Base-by-base conservation (phyloP, 1,140 invertebrate genomes). In the Cotesia chilonis region DNA sequence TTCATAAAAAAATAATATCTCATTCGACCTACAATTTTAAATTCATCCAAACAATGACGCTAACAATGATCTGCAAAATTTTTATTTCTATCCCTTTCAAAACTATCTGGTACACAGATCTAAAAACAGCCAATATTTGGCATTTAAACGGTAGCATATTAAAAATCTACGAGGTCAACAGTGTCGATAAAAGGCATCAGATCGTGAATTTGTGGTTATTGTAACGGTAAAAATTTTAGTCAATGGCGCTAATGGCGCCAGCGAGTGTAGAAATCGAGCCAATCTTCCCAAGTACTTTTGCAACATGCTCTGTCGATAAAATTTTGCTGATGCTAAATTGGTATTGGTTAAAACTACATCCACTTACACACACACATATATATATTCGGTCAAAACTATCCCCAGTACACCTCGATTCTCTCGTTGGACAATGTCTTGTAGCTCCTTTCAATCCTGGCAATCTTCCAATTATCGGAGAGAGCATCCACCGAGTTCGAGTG, bases 381-480 rank as follows among this genome's bases (percentile, higher is more conserved):
- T 28, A 28, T 60, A 37, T 37, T 63, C 41, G 7, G 37, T 41
- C 38, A 47, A 60, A 20, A 14, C 14, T 47, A 17, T 52, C n/a
- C 12, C 36, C 61, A 38, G 37, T 17, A 37, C 47, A 17, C 57
- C 63, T 41, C 38, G 38, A 72, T 59, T 66, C 2, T 52, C 63
- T 47, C 57, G 20, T 28, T 2, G 28, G 28, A 28, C 28, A 28
- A 14, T 47, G 51, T 17, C 35, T 78, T 71, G 20, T n/a, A 37
- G 60, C 17, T 67, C 74, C 38, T 37, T 47, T 51, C 60, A 72
- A 69, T 60, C 75, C 76, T 76, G 74, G 74, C 77, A 68, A 38
- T 80, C 75, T 79, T 78, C 78, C 79, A 80, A 80, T 80, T 79
- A 78, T 79, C 74, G 73, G 70, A 28, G 57, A 71, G 73, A 79